These are phyloP conservation scores for Sula dactylatra DNA, from an alignment of 2,113 vertebrate species.

Conservation along the genomic window DNA sequence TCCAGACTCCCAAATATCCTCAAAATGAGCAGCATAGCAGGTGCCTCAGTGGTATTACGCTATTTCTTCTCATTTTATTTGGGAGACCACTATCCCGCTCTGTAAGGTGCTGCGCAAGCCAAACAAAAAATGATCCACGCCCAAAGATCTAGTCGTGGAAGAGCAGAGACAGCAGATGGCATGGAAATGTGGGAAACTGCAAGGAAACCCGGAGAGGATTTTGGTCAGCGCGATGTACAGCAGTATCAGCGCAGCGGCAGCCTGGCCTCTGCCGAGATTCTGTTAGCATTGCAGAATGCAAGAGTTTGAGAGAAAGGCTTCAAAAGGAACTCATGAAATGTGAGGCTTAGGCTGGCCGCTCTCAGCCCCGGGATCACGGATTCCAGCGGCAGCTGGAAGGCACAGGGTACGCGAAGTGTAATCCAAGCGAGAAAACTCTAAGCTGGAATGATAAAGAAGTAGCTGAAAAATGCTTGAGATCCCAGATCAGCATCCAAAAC, in stretches of 20 bases:
- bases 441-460: background rate
- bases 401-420: background rate
- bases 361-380: background rate
- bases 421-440: background rate
- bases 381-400: background rate
- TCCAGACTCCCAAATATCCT: background rate
- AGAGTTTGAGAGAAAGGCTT: background rate
- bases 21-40: background rate
- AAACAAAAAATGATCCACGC: background rate
- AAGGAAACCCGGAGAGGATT: background rate
- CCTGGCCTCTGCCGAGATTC: background rate
- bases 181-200: background rate
- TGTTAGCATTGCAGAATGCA: background rate
- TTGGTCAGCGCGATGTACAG: background rate
- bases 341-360: background rate
- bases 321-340: background rate
- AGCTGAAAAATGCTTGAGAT: background rate
- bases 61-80: background rate
- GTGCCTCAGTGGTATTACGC: background rate
- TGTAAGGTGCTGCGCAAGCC: background rate
- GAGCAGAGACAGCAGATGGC: background rate
- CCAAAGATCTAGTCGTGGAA: background rate
- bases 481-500: background rate
- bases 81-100: fast-evolving
- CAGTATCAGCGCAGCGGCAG: background rate